Evolutionary conservation across 1,140 invertebrate genomes (phyloP).

Genomic region (Bombus breviceps): DNA sequence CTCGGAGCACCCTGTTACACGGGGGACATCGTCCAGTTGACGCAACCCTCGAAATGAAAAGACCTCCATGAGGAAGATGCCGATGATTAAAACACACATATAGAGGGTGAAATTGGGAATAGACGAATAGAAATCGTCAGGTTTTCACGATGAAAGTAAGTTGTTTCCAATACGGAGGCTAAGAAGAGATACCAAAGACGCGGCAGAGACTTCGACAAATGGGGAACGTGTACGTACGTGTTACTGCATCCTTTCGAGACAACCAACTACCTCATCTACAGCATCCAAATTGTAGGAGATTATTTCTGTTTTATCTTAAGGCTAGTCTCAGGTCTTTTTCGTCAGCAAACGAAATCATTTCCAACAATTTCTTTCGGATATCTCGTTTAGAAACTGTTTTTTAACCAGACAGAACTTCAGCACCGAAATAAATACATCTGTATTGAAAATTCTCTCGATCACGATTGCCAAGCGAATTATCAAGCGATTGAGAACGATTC

Average conservation of each 20-base stretch:
- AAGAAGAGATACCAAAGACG: slow-evolving; percentile 39
- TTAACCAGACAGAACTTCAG: background rate
- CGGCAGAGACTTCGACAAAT: background rate
- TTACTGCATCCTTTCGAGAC: slow-evolving; percentile 23
- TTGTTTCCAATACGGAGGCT: background rate
- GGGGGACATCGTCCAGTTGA: slow-evolving; percentile 69
- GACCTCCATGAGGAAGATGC: background rate
- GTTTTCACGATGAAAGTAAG: background rate
- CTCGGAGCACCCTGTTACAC: slow-evolving; percentile 71
- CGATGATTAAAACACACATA: background rate
- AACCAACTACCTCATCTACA: slow-evolving; percentile 51
- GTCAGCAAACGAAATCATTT: background rate
- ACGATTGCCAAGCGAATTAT: background rate
- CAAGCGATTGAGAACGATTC: background rate
- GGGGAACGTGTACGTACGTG: slow-evolving; percentile 7
- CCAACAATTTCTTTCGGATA: background rate
- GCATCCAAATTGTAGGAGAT: slow-evolving; percentile 33
- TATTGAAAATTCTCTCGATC: background rate
- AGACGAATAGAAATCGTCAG: background rate
- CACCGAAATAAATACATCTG: background rate
- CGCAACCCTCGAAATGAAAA: slow-evolving; percentile 62
- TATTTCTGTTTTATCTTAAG: slow-evolving; percentile 37
- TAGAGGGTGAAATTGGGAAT: background rate
- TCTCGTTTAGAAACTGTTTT: background rate
- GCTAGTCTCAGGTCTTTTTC: slow-evolving; percentile 13